Conservation (phyloP, 1,140 invertebrate species). For the Triops cancriformis region DNA sequence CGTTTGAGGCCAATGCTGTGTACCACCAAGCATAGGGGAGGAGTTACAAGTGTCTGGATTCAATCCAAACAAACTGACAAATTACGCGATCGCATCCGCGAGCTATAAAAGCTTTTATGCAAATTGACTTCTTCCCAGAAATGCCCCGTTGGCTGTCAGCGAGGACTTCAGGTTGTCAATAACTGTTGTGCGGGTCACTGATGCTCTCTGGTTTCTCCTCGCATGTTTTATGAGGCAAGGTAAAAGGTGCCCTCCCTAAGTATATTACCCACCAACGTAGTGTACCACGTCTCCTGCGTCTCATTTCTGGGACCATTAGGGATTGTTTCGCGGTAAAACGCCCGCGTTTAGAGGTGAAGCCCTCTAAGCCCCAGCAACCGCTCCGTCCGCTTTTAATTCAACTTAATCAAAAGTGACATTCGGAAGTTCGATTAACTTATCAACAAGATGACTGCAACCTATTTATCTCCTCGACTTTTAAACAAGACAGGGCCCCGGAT, state of each 20-base stretch:
- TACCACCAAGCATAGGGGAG: neutral
- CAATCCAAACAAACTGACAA: neutral
- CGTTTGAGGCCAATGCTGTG: neutral
- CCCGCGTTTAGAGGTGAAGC: neutral
- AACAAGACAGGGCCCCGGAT: neutral
- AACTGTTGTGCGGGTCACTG: neutral
- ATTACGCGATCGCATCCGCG: neutral
- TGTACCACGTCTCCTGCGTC: neutral
- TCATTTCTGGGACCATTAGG: neutral
- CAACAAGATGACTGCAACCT: neutral
- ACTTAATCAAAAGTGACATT: neutral
- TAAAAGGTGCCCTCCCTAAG: neutral
- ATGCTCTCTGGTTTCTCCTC: neutral
- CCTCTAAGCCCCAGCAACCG: neutral
- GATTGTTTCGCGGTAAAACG: neutral
- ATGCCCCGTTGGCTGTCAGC: neutral
- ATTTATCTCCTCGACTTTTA: neutral
- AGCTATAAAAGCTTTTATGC: neutral
- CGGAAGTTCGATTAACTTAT: neutral
- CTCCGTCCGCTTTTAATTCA: neutral
- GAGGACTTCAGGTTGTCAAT: neutral
- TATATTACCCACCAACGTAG: neutral
- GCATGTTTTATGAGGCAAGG: neutral
- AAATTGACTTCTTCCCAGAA: conserved; percentile 1
- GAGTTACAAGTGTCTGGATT: neutral